Evolutionary conservation across 2,113 vertebrate genomes (phyloP), one percentile per base, ranked within the genome.

Genomic region (Tor tambroides): DNA sequence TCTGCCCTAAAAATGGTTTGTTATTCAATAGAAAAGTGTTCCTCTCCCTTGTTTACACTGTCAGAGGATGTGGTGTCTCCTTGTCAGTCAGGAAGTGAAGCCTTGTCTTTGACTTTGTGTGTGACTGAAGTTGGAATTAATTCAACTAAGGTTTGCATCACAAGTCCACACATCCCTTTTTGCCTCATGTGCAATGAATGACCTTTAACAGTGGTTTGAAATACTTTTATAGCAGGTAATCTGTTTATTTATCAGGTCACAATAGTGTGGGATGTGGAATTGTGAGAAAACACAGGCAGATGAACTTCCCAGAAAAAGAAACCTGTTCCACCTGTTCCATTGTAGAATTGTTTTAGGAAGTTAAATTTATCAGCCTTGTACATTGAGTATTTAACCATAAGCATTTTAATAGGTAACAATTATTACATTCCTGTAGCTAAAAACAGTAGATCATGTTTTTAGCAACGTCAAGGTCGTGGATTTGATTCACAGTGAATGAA

Each of bases 291-390:
- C 77, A 82, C n/a, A 12, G 86, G 85, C 78, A 72, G 69, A 61
- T 61, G 61, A 82, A 80, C 54, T 65, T 71, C 59, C n/a, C 35
- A 80, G 14, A 41, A 23, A 83, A 63, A 17, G 9, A 86, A 86
- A 90, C 89, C 89, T 30, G 90, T 83, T 83, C 51, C 54, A 86
- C 87, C 26, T 43, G 86, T 85, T 87, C 65, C 43, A 51, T 11
- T 61, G 63, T 61, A 2, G 26, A 86, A 65, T 71, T 91, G 83
- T 86, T 80, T 85, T 91, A 77, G 23, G n/a, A 89, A 67, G 54
- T 86, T 61, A 69, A 78, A 83, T 54, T 59, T 67, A 61, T 59
- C 56, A 3, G 56, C 21, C 56, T 23, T 21, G 23, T 23, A 59
- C 56, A 59, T 23, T 23, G 56, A 59, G 9, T 23, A 59, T 65